A percentile compares a stretch with the other conserved stretches of the same genome.
Conservation (phyloP, 2,888 invertebrate species). For the Callyntrura sp. region DNA sequence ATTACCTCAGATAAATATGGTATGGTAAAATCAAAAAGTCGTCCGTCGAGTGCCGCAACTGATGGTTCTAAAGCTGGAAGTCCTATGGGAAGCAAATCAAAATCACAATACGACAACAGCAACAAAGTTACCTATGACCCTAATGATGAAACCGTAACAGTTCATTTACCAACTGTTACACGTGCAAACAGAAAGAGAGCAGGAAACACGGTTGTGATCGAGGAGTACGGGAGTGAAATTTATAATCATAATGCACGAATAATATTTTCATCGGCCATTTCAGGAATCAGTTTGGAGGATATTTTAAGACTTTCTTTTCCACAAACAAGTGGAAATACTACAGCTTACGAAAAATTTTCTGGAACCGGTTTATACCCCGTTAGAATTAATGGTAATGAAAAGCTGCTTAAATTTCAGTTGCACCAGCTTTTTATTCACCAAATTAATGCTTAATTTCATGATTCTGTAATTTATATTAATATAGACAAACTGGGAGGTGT, state of each 20-base stretch:
- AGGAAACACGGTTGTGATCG: conserved; percentile 74
- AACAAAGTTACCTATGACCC: conserved; percentile 81
- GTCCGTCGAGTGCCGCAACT: neutral
- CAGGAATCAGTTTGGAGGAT: conserved; percentile 80
- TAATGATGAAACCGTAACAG: conserved; percentile 81
- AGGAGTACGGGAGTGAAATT: conserved; percentile 83
- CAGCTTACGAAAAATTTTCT: conserved; percentile 61
- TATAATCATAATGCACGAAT: conserved; percentile 69
- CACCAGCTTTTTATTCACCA: too few species aligned
- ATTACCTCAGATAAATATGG: conserved; percentile 49
- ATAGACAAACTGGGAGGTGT: conserved; percentile 86
- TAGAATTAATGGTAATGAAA: conserved; percentile 77
- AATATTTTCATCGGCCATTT: conserved; percentile 65
- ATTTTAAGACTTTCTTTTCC: conserved; percentile 76
- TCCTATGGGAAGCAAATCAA: conserved; percentile 20
- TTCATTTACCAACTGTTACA: conserved; percentile 79
- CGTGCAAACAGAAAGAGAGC: conserved; percentile 80
- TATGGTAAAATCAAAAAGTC: conserved; percentile 28
- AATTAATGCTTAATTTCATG: too few species aligned
- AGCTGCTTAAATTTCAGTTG: too few species aligned
- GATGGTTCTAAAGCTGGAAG: neutral
- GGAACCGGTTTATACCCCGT: conserved; percentile 81
- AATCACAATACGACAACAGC: conserved; percentile 52
- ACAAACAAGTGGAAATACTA: conserved; percentile 9
- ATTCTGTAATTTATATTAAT: conserved; percentile 33